Conservation (phyloP, 1,140 invertebrate species). For the Acromyrmex echinatior region DNA sequence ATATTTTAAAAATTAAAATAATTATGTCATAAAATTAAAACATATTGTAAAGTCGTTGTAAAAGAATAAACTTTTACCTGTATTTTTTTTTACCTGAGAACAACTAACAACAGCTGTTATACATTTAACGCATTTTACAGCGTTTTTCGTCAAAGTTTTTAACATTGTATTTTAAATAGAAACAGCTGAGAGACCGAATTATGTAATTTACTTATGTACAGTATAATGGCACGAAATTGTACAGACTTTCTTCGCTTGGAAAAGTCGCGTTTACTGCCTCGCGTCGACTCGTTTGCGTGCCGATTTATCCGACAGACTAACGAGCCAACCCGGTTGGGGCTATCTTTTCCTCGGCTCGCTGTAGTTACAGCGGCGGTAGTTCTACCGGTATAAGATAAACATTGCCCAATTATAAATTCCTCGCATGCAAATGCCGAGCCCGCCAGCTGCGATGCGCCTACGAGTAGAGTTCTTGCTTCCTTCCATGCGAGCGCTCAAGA, state of each 20-base stretch:
- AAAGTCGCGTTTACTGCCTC: slow-evolving; percentile 30
- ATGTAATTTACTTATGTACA: neutral
- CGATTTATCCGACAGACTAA: slow-evolving; percentile 65
- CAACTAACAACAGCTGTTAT: neutral
- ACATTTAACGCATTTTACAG: neutral
- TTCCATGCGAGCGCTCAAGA: slow-evolving; percentile 68
- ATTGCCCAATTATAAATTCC: slow-evolving; percentile 78
- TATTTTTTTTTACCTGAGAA: neutral
- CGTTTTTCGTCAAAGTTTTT: neutral
- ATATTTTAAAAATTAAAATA: neutral
- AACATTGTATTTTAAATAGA: neutral
- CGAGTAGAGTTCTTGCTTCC: slow-evolving; percentile 60
- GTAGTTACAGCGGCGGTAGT: slow-evolving; percentile 47
- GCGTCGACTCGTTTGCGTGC: slow-evolving; percentile 39
- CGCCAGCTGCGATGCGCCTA: slow-evolving; percentile 54
- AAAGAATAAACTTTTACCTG: neutral
- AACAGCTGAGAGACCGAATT: neutral
- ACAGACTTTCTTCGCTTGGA: slow-evolving; percentile 24
- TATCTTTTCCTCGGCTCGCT: slow-evolving; percentile 5
- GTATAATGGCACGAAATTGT: neutral
- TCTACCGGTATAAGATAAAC: slow-evolving; percentile 73
- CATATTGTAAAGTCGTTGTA: neutral
- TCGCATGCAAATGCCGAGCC: slow-evolving; percentile 73
- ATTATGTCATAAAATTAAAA: neutral
- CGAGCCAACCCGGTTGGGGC: slow-evolving; percentile 30